These are phyloP conservation scores for Rhagophthalmus giganteus DNA, from an alignment of 2,888 invertebrate species.

Conservation along the genomic window DNA sequence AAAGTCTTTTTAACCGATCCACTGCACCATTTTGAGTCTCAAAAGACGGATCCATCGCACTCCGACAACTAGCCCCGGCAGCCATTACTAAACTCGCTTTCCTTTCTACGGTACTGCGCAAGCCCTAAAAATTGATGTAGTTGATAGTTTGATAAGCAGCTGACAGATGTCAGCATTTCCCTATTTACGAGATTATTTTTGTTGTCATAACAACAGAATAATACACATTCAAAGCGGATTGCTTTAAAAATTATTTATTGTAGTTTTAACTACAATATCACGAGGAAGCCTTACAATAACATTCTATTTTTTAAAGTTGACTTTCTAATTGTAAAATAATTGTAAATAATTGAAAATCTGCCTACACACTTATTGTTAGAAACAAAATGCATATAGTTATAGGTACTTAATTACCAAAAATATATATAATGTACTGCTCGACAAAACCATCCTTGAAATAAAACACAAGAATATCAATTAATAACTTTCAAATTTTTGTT, in stretches of 20 bases:
- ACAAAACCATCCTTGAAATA: too few species aligned
- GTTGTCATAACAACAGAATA: conserved; percentile 25
- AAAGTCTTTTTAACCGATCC: conserved; percentile 85
- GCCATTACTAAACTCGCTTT: conserved; percentile 74
- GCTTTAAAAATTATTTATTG: too few species aligned
- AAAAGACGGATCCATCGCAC: conserved; percentile 71
- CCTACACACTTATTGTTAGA: too few species aligned
- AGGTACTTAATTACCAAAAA: too few species aligned
- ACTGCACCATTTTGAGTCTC: conserved; percentile 64
- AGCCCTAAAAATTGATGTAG: conserved; percentile 7
- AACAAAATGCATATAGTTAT: not conserved
- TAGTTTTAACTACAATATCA: too few species aligned
- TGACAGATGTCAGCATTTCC: conserved; percentile 46
- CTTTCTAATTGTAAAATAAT: too few species aligned
- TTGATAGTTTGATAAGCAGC: conserved; percentile 42
- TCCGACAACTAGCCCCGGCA: conserved; percentile 75
- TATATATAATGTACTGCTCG: too few species aligned
- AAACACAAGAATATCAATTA: too few species aligned
- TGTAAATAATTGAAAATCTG: too few species aligned
- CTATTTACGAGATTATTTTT: conserved; percentile 12
- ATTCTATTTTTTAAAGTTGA: too few species aligned
- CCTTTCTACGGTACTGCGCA: conserved; percentile 18
- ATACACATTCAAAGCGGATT: conserved; percentile 7
- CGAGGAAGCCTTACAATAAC: too few species aligned
- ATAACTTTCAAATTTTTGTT: too few species aligned